These are phyloP conservation scores for Archaeoteleia sp. DNA, from an alignment of 2,888 invertebrate genomes.

Conservation along the genomic window DNA sequence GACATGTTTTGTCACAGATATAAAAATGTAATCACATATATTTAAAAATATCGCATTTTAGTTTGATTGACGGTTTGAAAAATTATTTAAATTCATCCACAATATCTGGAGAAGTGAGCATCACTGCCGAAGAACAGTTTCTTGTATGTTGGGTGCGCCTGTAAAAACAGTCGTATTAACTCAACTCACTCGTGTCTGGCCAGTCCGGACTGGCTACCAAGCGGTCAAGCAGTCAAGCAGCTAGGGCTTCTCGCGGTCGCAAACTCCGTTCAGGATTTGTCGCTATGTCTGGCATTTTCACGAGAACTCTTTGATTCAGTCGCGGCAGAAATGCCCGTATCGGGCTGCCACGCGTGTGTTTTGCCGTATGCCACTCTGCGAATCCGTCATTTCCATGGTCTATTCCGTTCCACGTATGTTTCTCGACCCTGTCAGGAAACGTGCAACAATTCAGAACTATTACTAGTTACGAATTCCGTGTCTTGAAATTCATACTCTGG, in stretches of 20 bases:
- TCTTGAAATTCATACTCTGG: no score
- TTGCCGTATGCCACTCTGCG: slow-evolving; percentile 55
- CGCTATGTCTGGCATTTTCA: slow-evolving; percentile 72
- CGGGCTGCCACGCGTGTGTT: slow-evolving; percentile 62
- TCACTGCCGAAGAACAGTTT: slow-evolving; percentile 72
- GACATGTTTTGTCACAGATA: not conserved
- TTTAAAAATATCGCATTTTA: no score
- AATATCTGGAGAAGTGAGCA: slow-evolving; percentile 58
- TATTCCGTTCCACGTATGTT: slow-evolving; percentile 15
- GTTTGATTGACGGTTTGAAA: slow-evolving; percentile 10
- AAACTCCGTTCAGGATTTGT: slow-evolving; percentile 62
- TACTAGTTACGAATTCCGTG: not conserved
- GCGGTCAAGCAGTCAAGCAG: slow-evolving; percentile 57
- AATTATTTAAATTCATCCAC: slow-evolving; percentile 46
- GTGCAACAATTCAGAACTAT: slow-evolving; percentile 21
- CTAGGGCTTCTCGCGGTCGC: slow-evolving; percentile 49
- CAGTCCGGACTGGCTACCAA: slow-evolving; percentile 50
- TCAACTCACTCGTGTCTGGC: slow-evolving; percentile 65
- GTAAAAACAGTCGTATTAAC: slow-evolving; percentile 73
- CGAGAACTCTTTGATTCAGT: slow-evolving; percentile 70
- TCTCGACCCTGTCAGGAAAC: slow-evolving; percentile 35
- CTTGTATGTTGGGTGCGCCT: slow-evolving; percentile 70
- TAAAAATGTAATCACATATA: no score
- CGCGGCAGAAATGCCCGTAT: slow-evolving; percentile 70
- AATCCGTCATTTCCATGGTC: slow-evolving; percentile 46